Base-by-base conservation (phyloP, 2,113 vertebrate genomes). In the Taxidea taxus region DNA sequence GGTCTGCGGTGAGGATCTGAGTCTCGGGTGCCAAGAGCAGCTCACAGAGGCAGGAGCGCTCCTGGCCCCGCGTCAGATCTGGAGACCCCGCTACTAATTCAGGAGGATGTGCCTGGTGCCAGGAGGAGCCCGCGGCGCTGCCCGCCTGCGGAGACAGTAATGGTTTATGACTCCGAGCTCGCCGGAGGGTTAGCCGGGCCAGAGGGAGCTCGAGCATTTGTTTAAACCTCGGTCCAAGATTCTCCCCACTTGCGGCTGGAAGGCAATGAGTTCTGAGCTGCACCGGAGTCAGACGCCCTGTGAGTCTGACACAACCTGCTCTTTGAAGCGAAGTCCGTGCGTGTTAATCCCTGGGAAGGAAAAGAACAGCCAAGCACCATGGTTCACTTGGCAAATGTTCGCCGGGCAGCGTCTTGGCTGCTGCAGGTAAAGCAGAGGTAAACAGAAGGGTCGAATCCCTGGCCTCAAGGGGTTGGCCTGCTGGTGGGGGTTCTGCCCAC, bases 211-310 rank as follows among this genome's bases (percentile, higher is more conserved):
- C 20, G 27, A 94, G 29, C 7, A 0, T 87, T 97, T 80, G 93
- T 80, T 95, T 89, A 93, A 51, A 95, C 93, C 91, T 96, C 93
- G n/a, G 87, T 95, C 96, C 98, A 96, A 97, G 95, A 95, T 72
- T 51, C 85, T 90, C 62, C 89, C 60, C 95, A 25, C 85, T 89
- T 64, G 60, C 6, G 0, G 23, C 66, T 39, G 44, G 31, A 93
- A 87, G 94, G 91, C 93, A 92, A 97, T 95, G 97, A 93, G 68
- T 90, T 75, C 90, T 95, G 93, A 97, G 83, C 78, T 39, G 21
- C 23, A 25, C 77, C 89, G 56, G 96, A 89, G 74, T 39, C 39
- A 0, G 14, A 29, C 16, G 0, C 83, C 49, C 60, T 15, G 89
- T 15, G 87, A 68, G 87, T 87, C 39, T 60, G 81, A 97, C 83